Evolutionary conservation across 2,888 invertebrate genomes (phyloP), one percentile per base, ranked within the genome.

Genomic region (Macaria liturata): DNA sequence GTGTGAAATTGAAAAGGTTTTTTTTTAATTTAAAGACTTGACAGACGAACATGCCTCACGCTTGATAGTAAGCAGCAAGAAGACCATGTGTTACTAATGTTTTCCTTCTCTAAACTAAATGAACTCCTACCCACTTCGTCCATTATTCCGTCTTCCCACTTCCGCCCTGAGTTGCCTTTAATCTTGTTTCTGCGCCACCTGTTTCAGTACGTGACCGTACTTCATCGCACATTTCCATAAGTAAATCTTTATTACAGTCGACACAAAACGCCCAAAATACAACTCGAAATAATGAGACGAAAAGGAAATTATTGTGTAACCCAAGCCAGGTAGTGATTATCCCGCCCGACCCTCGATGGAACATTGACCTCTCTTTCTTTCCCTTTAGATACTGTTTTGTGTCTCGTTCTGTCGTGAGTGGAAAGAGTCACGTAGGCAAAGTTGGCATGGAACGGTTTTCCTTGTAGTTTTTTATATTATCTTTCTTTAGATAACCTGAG

Each of bases 371-470:
- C 51, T 45, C 46, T 3, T 45, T 62, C 44, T 43, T 39, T 53
- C 58, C 6, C 40, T 2, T 9, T 1, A 31, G 46, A 32, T n/a
- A 9, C n/a, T 2, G 32, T 40, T 9, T 9, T 39, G 49, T 53
- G 7, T 68, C 72, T 63, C 68, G 9, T 61, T 70, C 68, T 7
- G 62, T 7, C 65, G 30, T 55, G 53, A 40, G 49, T 65, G 59
- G 48, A 59, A 43, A 46, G 9, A 66, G 74, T 74, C 78, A 79
- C 79, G 78, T 78, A 78, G 66, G 65, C 72, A 67, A 59, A 61
- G 56, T 71, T 67, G 70, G 66, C 64, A 59, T 57, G 40, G 37
- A 51, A 55, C 39, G 37, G 49, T 65, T 64, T 58, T 56, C 54
- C 54, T 51, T 55, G 49, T 59, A 47, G 32, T 50, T 49, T 49